phyloP scores from a whole-genome alignment of 2,888 invertebrate genomes.

The Apamea crenata region DNA sequence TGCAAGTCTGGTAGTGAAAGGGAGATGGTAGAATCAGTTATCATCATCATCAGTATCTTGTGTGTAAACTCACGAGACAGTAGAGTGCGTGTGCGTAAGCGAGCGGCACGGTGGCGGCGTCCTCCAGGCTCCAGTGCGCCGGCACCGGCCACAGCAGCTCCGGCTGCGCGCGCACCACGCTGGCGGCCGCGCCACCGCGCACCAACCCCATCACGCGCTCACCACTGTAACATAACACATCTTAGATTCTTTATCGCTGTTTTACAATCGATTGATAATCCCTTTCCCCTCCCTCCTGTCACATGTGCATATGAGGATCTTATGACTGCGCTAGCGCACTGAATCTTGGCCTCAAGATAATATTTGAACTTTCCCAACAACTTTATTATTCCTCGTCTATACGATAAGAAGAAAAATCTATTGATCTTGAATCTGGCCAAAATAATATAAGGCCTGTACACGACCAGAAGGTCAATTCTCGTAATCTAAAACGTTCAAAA shows the following conservation, averaged over 20 bases:
- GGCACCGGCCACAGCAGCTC: constrained; percentile 92
- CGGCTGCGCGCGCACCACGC: constrained; percentile 86
- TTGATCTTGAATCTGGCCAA: background rate
- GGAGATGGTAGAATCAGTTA: too few species aligned
- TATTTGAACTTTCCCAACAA: too few species aligned
- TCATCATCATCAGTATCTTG: too few species aligned
- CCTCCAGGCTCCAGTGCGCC: constrained; percentile 92
- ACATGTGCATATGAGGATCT: background rate
- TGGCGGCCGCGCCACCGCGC: constrained; percentile 87
- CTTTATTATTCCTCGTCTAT: background rate
- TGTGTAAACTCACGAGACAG: constrained; percentile 73
- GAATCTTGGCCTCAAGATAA: background rate
- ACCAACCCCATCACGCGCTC: constrained; percentile 92
- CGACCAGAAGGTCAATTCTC: too few species aligned
- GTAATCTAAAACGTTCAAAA: too few species aligned
- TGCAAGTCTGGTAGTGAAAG: too few species aligned
- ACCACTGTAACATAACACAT: constrained; percentile 76
- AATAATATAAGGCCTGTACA: background rate
- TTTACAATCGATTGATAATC: background rate
- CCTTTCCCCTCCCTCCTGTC: background rate
- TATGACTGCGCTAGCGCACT: background rate
- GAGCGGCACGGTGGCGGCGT: constrained; percentile 94
- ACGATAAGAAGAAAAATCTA: background rate
- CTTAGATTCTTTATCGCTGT: background rate
- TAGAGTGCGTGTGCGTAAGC: constrained; percentile 91